Evolutionary conservation across 2,113 vertebrate genomes (phyloP).

Genomic region (Orycteropus afer): DNA sequence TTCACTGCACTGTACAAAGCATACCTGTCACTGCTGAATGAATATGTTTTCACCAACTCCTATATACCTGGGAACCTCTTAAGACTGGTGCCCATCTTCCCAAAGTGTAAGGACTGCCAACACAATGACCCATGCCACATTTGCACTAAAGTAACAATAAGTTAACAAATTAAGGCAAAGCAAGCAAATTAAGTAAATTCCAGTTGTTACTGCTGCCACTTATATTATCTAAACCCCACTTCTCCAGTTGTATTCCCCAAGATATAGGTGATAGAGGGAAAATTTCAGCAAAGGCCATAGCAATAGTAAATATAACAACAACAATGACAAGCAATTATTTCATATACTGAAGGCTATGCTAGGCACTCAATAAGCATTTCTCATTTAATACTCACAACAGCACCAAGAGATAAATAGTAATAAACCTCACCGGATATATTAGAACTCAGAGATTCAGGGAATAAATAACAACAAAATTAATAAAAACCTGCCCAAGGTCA

Average conservation of each 20-base stretch:
- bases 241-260: neutral
- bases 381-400: neutral
- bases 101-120: neutral
- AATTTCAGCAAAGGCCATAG: neutral
- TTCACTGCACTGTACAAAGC: no score
- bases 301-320: neutral
- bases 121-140: rapidly evolving
- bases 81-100: neutral
- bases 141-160: neutral
- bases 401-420: neutral
- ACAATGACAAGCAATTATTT: neutral
- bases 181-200: neutral
- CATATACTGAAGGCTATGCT: neutral
- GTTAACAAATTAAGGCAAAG: neutral
- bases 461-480: neutral
- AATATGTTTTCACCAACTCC: neutral
- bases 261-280: neutral
- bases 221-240: neutral
- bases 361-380: neutral
- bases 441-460: neutral
- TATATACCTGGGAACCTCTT: neutral
- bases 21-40: neutral
- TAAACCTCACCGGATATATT: neutral
- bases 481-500: neutral
- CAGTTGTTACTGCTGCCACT: neutral